Evolutionary conservation across 2,113 vertebrate genomes (phyloP).

Genomic region (Tragelaphus strepsiceros): DNA sequence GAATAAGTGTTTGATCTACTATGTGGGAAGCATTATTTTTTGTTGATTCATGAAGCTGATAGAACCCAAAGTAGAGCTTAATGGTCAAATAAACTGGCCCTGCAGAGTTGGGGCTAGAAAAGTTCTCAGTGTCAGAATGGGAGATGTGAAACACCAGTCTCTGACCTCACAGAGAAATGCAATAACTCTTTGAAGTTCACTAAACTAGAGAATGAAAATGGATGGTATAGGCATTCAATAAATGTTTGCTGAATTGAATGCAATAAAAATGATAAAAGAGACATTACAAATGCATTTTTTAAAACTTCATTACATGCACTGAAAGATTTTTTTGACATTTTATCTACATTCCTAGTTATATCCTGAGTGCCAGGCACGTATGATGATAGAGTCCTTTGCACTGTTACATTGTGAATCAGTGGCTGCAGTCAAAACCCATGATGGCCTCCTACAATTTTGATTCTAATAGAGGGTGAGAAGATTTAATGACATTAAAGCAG

Average conservation of each 20-base stretch:
- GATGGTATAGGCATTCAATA: constrained; percentile 30
- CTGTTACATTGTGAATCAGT: not conserved
- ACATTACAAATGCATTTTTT: constrained; percentile 46
- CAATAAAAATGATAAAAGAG: constrained; percentile 60
- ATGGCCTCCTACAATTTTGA: not conserved
- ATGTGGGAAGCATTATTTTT: not conserved
- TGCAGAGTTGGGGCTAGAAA: not conserved
- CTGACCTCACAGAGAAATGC: constrained; percentile 36
- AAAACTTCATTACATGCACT: constrained; percentile 50
- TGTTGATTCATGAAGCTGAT: not conserved
- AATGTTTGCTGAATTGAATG: constrained; percentile 62
- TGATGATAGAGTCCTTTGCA: not conserved
- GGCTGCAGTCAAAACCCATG: not conserved
- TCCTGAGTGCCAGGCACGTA: not conserved
- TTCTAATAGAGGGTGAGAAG: not conserved
- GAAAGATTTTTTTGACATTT: constrained; percentile 45
- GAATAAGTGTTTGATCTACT: not conserved
- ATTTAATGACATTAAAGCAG: not conserved
- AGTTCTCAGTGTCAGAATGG: not conserved
- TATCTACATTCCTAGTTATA: not conserved
- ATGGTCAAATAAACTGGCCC: not conserved
- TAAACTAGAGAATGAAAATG: constrained; percentile 45
- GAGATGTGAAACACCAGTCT: not conserved
- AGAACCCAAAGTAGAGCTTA: not conserved
- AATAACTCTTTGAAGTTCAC: constrained; percentile 27